These are phyloP conservation scores for Casuarius casuarius DNA, from an alignment of 2,113 vertebrate species.

Conservation along the genomic window DNA sequence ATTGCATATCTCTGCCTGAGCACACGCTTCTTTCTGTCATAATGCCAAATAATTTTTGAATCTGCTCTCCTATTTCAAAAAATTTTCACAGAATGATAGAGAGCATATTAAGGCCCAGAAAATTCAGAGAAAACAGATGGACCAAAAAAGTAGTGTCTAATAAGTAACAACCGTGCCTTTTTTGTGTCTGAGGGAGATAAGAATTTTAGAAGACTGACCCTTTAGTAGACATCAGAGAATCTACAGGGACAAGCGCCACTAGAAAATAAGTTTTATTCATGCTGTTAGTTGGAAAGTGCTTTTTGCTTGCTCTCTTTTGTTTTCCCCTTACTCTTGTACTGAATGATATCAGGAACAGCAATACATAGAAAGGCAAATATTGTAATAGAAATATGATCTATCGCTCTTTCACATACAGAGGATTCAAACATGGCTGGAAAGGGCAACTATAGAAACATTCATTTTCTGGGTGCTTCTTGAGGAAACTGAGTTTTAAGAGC, in stretches of 20 bases:
- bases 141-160: accelerated
- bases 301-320: neutral
- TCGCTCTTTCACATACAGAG: neutral
- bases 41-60: neutral
- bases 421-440: neutral
- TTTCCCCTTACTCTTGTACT: neutral
- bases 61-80: neutral
- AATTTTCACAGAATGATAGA: neutral
- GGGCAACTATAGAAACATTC: neutral
- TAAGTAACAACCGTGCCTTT: neutral
- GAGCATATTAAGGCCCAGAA: neutral
- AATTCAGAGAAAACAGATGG: neutral
- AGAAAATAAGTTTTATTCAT: neutral
- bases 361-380: neutral
- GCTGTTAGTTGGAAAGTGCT: neutral
- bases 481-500: neutral
- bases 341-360: neutral
- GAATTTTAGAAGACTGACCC: neutral
- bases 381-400: neutral
- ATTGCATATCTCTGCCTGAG: neutral
- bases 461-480: neutral
- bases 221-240: neutral
- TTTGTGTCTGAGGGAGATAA: neutral
- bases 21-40: neutral
- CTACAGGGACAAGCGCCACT: neutral